Percentiles rank a stretch among this genome's conserved stretches.
Evolutionary conservation across 2,888 invertebrate species (phyloP).

Genomic region (Xanthorhoe designata): DNA sequence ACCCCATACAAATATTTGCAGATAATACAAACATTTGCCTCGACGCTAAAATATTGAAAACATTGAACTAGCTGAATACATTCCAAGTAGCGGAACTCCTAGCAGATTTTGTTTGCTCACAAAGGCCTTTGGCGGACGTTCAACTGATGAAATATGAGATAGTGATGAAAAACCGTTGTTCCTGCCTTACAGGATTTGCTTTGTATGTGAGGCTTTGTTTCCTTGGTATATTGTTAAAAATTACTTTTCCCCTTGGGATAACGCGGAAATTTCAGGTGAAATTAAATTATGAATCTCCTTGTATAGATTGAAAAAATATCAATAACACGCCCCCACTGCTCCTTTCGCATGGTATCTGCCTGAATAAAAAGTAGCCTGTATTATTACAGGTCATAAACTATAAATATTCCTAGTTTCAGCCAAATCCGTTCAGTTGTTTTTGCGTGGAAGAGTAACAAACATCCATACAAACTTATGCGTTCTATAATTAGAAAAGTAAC

Average conservation of each 20-base stretch:
- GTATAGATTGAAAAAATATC: too few relatives aligned
- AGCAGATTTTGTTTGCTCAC: conserved; percentile 61
- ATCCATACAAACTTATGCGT: too few relatives aligned
- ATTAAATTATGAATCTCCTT: background rate
- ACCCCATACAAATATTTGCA: too few relatives aligned
- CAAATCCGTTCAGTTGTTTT: too few relatives aligned
- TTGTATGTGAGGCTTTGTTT: conserved; percentile 40
- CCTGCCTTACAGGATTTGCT: conserved; percentile 55
- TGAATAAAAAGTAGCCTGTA: too few relatives aligned
- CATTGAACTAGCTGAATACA: conserved; percentile 18
- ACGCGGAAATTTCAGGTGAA: background rate
- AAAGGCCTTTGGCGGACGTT: conserved; percentile 60
- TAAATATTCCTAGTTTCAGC: too few relatives aligned
- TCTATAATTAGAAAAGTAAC: too few relatives aligned
- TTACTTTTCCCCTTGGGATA: conserved; percentile 13
- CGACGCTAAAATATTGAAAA: background rate
- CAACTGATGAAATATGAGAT: conserved; percentile 64
- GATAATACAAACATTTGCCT: too few relatives aligned
- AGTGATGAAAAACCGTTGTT: conserved; percentile 57
- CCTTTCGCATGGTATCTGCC: too few relatives aligned
- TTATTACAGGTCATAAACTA: too few relatives aligned
- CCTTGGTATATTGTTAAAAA: conserved; percentile 31
- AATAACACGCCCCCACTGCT: too few relatives aligned
- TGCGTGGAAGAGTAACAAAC: too few relatives aligned
- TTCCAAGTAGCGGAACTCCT: conserved; percentile 34